Base-by-base conservation (phyloP, 2,888 invertebrate species). In the Caenorhabditis japonica region DNA sequence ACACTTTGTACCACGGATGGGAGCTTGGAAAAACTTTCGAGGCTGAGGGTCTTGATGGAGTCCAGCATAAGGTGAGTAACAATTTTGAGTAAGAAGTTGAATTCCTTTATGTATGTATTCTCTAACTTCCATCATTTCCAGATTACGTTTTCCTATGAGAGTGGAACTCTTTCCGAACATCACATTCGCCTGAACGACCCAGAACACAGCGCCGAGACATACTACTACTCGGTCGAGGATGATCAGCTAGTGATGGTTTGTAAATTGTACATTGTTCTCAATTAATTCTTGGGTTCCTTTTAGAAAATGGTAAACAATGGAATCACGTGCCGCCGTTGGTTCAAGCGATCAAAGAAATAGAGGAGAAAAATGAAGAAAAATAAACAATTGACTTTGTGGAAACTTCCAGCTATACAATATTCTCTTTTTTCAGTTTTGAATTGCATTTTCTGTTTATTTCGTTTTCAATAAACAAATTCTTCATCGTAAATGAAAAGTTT, bases 141-240 rank as follows among this genome's bases (percentile, higher is more conserved):
- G 84, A 84, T 85, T 58, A 85, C 83, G 17, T 86, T 86, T 75
- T 73, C 78, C 13, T 74, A 70, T 55, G 68, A 79, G 39, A 81
- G 79, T 25, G 79, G 68, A 27, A 75, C 62, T 10, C 69, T 86
- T 17, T 77, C 81, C 23, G 86, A 86, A 71, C 73, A 81, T 27
- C 86, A 86, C 52, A 68, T 86, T 10, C 77, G 86, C n/a, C 55
- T 85, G 43, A 82, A 87, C 43, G 82, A 82, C n/a, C 83, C 85
- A 7, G 75, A 75, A 7, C 80, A 84, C 73, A 75, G 66, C n/a
- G 85, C 83, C 10, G 86, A 86, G 47, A 82, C 81, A 21, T 86
- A 86, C 53, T 68, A 75, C 52, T 86, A 87, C 78, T 80, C 81
- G 13, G 74, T 85, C 34, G 84, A 78, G 7, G 69, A 79, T 23